Conservation (phyloP, 2,888 invertebrate genomes). For the Ametastegia equiseti region DNA sequence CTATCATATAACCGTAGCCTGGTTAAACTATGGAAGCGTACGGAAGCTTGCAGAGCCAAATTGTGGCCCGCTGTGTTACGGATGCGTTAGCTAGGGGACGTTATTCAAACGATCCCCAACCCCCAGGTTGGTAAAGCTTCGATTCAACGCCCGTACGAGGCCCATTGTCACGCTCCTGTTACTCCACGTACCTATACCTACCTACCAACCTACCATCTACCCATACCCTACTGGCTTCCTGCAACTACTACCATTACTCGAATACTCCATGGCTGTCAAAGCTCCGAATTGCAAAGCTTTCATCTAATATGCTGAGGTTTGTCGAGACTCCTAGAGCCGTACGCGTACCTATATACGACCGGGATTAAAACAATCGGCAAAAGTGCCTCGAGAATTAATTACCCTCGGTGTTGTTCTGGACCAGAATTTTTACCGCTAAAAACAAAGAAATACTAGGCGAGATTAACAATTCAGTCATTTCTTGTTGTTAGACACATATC, state of each 20-base stretch:
- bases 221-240: neutral
- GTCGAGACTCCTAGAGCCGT: too few relatives aligned
- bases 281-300: neutral
- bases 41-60: conserved; percentile 41
- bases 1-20: neutral
- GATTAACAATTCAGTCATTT: too few relatives aligned
- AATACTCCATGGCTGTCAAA: conserved; percentile 10
- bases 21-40: conserved; percentile 17
- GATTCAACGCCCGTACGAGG: conserved; percentile 42
- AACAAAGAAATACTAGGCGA: too few relatives aligned
- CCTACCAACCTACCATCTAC: neutral
- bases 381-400: too few relatives aligned
- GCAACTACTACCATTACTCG: neutral
- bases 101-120: conserved; percentile 17
- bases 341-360: too few relatives aligned
- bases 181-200: neutral
- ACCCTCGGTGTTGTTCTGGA: too few relatives aligned
- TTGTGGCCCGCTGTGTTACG: conserved; percentile 36
- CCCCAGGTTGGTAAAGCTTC: conserved; percentile 1
- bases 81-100: conserved; percentile 23
- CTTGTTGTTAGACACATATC: too few relatives aligned
- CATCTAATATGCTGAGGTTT: neutral
- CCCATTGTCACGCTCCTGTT: conserved; percentile 44
- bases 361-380: neutral
- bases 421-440: too few relatives aligned